Conservation (phyloP, 2,113 vertebrate species). For the Ctenomys sociabilis region DNA sequence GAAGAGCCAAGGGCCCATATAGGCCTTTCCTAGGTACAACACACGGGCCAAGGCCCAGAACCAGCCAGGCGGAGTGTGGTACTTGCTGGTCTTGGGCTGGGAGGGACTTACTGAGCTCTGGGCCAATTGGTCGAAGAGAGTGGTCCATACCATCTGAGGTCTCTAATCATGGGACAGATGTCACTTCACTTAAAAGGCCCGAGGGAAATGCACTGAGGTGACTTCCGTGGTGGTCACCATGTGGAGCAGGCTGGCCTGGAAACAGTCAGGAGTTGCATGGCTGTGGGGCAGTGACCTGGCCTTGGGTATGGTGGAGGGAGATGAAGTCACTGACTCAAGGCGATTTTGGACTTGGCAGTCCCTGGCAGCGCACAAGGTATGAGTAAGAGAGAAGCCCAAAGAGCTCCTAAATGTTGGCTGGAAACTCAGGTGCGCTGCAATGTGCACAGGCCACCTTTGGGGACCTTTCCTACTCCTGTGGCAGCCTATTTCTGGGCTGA, state of each 20-base stretch:
- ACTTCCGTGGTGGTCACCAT: not conserved
- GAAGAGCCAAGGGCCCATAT: not conserved
- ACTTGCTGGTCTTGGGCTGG: not conserved
- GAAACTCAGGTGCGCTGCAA: not conserved
- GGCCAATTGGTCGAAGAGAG: not conserved
- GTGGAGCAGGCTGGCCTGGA: not conserved
- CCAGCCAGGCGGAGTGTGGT: not conserved
- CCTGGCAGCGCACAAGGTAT: not conserved
- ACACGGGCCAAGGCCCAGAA: not conserved
- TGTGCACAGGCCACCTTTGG: not conserved
- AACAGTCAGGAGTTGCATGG: not conserved
- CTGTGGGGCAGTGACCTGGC: not conserved
- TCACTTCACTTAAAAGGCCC: not conserved
- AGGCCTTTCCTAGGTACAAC: not conserved
- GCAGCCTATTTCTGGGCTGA: not conserved
- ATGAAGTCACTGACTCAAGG: not conserved
- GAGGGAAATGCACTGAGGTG: not conserved
- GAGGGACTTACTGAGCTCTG: not conserved
- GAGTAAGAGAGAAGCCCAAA: not conserved
- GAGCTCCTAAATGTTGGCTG: not conserved
- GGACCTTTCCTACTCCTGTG: not conserved
- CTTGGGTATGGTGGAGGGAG: not conserved
- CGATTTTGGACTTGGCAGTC: conserved; percentile 21
- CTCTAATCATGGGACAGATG: not conserved
- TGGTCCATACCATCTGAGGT: not conserved